These are phyloP conservation scores for Drosophila truncata DNA, from an alignment of 1,140 invertebrate species.

Conservation along the genomic window DNA sequence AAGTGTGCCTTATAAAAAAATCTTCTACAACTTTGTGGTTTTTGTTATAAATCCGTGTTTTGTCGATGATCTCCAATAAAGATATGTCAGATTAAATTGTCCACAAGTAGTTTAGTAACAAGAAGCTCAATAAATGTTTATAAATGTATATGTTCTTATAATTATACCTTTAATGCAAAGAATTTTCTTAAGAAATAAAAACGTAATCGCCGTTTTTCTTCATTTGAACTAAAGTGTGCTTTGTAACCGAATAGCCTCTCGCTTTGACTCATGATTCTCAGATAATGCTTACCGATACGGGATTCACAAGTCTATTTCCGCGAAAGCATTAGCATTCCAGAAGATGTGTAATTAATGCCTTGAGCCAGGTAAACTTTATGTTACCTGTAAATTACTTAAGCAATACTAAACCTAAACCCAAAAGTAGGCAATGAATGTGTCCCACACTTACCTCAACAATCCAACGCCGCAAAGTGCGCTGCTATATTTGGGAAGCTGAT, in stretches of 20 bases:
- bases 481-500: conserved; percentile 10
- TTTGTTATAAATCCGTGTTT: neutral
- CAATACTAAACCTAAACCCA: neutral
- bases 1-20: neutral
- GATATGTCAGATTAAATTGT: neutral
- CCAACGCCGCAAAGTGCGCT: conserved; percentile 44
- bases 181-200: neutral
- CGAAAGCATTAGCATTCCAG: neutral
- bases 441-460: conserved; percentile 1
- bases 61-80: neutral
- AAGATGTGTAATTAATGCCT: neutral
- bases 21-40: neutral
- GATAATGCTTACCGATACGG: conserved; percentile 2
- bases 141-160: neutral
- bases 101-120: neutral
- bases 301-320: conserved; percentile 4
- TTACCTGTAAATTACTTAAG: neutral
- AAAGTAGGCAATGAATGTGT: conserved; percentile 18
- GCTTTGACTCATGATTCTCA: conserved; percentile 6
- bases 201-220: neutral
- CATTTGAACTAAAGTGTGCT: neutral
- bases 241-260: conserved; percentile 1
- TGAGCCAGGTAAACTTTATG: neutral
- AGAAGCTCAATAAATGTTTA: no score
- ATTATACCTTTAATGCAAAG: neutral